A percentile compares a stretch with the other conserved stretches of the same genome.
phyloP scores from a whole-genome alignment of 1,140 invertebrate species.

The Latrodectus geometricus region DNA sequence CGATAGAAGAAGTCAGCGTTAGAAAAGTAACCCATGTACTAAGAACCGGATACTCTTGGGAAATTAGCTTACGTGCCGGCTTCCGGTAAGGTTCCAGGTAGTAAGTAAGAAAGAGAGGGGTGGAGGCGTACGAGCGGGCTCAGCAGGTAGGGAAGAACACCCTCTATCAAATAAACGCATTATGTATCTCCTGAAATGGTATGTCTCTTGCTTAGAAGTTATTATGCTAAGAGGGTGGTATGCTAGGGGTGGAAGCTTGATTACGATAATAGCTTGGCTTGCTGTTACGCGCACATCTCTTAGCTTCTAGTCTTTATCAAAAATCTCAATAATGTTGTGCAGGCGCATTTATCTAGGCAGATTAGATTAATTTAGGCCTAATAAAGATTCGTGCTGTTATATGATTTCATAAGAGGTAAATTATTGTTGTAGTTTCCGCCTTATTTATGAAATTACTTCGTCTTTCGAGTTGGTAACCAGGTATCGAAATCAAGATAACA shows the following conservation, averaged over 20 bases:
- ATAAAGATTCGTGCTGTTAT: too few species aligned
- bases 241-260: neutral
- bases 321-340: too few species aligned
- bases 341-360: too few species aligned
- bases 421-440: too few species aligned
- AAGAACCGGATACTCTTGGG: constrained; percentile 25
- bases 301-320: too few species aligned
- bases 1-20: neutral
- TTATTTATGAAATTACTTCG: too few species aligned
- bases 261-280: neutral
- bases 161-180: neutral
- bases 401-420: too few species aligned
- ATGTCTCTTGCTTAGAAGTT: neutral
- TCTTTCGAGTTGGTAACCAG: too few species aligned
- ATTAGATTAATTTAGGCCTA: too few species aligned
- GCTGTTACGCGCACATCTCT: neutral
- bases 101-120: neutral
- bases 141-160: neutral
- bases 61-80: constrained; percentile 37
- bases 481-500: too few species aligned
- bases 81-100: constrained; percentile 18
- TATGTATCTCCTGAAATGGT: neutral
- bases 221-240: neutral
- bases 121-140: neutral
- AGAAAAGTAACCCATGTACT: neutral